Evolutionary conservation across 2,797 vertebrate species (phyloP).

Genomic region (Catostomus latipinnis): DNA sequence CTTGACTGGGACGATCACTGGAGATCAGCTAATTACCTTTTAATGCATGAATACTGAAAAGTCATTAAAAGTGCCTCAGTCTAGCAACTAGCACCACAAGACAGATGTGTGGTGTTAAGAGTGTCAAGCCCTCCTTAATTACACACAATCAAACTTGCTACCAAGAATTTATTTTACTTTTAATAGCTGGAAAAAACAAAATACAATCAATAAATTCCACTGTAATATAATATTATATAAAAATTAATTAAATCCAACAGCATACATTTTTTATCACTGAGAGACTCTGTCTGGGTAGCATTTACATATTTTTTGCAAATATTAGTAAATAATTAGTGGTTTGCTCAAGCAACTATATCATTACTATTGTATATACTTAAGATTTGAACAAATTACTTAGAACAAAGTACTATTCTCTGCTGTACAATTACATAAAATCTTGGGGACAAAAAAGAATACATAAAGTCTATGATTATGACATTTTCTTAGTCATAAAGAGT

Average conservation of each 20-base stretch:
- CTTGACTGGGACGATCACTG: slow-evolving; percentile 74
- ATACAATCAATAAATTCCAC: slow-evolving; percentile 3
- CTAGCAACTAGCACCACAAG: slow-evolving; percentile 60
- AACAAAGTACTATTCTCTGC: neutral
- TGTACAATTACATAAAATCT: neutral
- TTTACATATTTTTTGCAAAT: slow-evolving; percentile 7
- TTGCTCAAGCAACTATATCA: neutral
- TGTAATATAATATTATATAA: slow-evolving; percentile 21
- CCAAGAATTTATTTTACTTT: slow-evolving; percentile 20
- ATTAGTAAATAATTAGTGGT: neutral
- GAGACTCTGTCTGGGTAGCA: slow-evolving; percentile 13
- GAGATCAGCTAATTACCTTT: slow-evolving; percentile 79
- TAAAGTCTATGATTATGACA: neutral
- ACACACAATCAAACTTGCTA: slow-evolving; percentile 26
- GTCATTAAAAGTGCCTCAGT: slow-evolving; percentile 69
- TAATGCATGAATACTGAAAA: slow-evolving; percentile 71
- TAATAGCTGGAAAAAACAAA: slow-evolving; percentile 13
- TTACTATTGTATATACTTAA: neutral
- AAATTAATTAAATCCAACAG: slow-evolving; percentile 13
- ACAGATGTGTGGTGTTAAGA: slow-evolving; percentile 60
- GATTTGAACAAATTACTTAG: neutral
- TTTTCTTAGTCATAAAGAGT: neutral
- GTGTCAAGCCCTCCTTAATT: slow-evolving; percentile 56
- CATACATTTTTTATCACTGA: slow-evolving; percentile 22
- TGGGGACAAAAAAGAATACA: neutral